These are phyloP conservation scores for human DNA, from an alignment of 2,113 vertebrate species.

Conservation along the genomic window DNA sequence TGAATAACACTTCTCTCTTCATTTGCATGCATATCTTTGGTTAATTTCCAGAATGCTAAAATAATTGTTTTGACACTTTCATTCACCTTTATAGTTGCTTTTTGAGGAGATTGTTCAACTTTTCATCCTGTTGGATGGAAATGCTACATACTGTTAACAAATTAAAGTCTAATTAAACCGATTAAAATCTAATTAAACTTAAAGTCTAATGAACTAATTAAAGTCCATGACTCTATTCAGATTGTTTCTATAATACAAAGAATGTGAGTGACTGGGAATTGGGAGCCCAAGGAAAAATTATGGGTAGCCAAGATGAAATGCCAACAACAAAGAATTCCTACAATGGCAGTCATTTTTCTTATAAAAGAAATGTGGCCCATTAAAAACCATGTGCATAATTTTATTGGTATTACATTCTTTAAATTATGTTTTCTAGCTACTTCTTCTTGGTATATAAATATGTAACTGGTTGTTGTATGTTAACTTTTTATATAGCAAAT, in stretches of 20 bases:
- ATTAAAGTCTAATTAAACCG: neutral
- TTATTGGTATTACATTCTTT: neutral
- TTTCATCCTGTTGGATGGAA: neutral
- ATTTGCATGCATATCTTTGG: neutral
- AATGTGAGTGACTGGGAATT: neutral
- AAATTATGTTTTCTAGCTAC: neutral
- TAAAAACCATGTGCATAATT: neutral
- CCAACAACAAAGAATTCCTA: neutral
- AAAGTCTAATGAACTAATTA: neutral
- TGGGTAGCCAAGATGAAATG: neutral
- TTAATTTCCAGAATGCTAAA: neutral
- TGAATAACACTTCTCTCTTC: neutral
- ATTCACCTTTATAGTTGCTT: neutral
- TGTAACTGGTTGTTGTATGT: neutral
- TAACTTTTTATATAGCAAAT: neutral
- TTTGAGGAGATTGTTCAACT: neutral
- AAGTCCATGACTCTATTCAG: neutral
- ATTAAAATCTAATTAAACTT: slow-evolving; percentile 8
- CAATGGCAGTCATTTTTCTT: neutral
- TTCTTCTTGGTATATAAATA: neutral
- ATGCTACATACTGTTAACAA: neutral
- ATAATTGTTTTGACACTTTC: neutral
- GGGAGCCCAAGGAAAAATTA: neutral
- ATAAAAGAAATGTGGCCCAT: neutral
- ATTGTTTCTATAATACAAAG: neutral